Conservation (phyloP, 2,797 vertebrate genomes). For the Sebastes oblongus region DNA sequence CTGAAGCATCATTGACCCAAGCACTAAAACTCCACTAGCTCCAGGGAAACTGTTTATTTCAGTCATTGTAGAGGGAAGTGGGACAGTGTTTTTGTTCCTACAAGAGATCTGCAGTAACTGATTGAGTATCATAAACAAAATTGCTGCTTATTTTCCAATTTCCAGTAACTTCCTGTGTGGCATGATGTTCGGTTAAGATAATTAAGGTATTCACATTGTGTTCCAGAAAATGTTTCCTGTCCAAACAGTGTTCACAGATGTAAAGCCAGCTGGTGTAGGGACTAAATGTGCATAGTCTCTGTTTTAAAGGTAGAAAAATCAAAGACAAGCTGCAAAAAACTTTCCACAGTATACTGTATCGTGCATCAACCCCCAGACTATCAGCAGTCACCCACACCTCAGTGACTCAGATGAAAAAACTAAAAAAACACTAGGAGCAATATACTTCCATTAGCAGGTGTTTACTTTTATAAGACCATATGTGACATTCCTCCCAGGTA, state of each 20-base stretch:
- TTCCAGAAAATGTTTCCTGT: slow-evolving; percentile 20
- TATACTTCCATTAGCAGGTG: slow-evolving; percentile 12
- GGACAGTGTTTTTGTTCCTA: neutral
- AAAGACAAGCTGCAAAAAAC: neutral
- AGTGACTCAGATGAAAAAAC: neutral
- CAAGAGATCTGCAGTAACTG: neutral
- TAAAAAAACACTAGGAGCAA: neutral
- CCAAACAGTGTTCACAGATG: slow-evolving; percentile 26
- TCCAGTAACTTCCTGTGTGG: slow-evolving; percentile 24
- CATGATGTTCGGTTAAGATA: slow-evolving; percentile 19
- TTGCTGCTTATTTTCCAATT: slow-evolving; percentile 32
- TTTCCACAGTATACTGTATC: neutral
- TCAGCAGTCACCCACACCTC: slow-evolving; percentile 13
- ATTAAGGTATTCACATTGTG: slow-evolving; percentile 22
- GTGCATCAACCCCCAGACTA: neutral
- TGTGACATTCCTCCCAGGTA: slow-evolving; percentile 17
- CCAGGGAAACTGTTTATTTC: neutral
- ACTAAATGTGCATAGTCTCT: neutral
- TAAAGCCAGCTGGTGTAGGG: slow-evolving; percentile 40
- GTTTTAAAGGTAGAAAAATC: slow-evolving; percentile 12
- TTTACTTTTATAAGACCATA: slow-evolving; percentile 6
- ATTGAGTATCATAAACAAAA: slow-evolving; percentile 16
- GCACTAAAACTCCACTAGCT: slow-evolving; percentile 3
- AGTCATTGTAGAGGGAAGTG: neutral
- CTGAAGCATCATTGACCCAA: slow-evolving; percentile 25